Percentiles rank a stretch among this genome's conserved stretches.
phyloP scores from a whole-genome alignment of 2,797 vertebrate species.

The Acanthurus lineatus region DNA sequence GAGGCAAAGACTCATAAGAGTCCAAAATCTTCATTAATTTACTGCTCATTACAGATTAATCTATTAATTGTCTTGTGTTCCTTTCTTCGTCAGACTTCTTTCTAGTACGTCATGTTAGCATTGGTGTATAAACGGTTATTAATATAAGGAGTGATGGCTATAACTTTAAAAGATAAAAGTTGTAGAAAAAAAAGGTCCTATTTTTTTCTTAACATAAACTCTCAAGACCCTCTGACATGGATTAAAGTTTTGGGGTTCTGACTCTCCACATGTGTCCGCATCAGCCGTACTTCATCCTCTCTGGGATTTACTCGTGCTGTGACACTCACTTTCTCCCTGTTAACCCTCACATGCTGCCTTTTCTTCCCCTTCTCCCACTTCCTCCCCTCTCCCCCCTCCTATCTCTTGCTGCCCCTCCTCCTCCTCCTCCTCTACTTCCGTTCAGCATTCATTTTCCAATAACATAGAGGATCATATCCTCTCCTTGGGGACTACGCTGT shows the following conservation, averaged over 20 bases:
- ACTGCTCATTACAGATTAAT: too few relatives aligned
- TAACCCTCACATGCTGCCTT: background rate
- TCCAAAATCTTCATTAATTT: background rate
- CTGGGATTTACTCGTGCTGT: constrained; percentile 26
- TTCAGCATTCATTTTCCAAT: constrained; percentile 62
- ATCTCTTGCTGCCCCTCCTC: background rate
- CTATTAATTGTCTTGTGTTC: background rate
- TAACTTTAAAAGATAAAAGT: background rate
- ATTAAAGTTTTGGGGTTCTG: constrained; percentile 22
- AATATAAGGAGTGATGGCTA: background rate
- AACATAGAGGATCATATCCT: constrained; percentile 69
- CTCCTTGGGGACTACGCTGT: constrained; percentile 56
- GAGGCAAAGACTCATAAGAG: background rate
- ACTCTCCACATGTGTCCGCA: constrained; percentile 11
- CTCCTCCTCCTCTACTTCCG: constrained; percentile 48
- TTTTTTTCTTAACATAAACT: background rate
- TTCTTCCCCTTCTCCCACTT: too few relatives aligned
- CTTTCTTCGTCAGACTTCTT: background rate
- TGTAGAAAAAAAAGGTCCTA: background rate
- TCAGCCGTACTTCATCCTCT: constrained; percentile 28
- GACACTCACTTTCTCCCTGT: background rate
- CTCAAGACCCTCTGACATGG: constrained; percentile 10
- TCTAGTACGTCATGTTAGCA: background rate
- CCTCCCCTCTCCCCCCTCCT: background rate
- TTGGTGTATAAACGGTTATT: background rate